phyloP scores from a whole-genome alignment of 2,888 invertebrate species.

The Balanococcus diminutus region DNA sequence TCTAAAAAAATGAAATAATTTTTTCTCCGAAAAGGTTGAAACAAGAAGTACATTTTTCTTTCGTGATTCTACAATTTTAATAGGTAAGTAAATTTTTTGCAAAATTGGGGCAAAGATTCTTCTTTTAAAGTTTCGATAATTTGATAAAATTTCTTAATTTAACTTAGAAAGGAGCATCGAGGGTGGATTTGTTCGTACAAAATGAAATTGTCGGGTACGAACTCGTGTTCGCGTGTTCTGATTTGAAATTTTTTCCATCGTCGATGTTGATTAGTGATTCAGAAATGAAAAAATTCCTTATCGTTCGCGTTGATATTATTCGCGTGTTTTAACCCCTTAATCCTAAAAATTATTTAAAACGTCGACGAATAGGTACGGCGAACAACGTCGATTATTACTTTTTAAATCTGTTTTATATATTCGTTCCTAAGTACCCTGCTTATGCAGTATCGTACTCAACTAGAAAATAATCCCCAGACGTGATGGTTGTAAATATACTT shows the following conservation, averaged over 20 bases:
- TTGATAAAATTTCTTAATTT: too few relatives aligned
- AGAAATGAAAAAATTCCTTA: neutral
- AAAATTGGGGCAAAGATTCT: too few relatives aligned
- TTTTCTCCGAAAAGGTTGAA: too few relatives aligned
- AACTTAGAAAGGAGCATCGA: too few relatives aligned
- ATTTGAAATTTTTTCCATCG: neutral
- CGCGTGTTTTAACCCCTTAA: constrained; percentile 3
- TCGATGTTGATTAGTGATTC: neutral
- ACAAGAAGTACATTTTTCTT: too few relatives aligned
- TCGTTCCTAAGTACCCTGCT: neutral
- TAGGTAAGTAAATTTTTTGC: too few relatives aligned
- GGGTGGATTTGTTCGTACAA: too few relatives aligned
- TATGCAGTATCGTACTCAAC: neutral
- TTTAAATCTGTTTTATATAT: constrained; percentile 12
- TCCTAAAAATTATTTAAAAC: constrained; percentile 16
- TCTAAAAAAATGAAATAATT: too few relatives aligned
- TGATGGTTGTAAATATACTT: constrained; percentile 6
- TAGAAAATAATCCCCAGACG: neutral
- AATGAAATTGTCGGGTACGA: neutral
- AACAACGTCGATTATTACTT: constrained; percentile 5
- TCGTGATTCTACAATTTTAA: too few relatives aligned
- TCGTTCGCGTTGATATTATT: constrained; percentile 3
- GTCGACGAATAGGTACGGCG: neutral
- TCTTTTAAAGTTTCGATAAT: too few relatives aligned
- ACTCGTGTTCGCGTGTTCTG: neutral